Evolutionary conservation across 1,140 invertebrate species (phyloP).

Genomic region (Mercenaria mercenaria): DNA sequence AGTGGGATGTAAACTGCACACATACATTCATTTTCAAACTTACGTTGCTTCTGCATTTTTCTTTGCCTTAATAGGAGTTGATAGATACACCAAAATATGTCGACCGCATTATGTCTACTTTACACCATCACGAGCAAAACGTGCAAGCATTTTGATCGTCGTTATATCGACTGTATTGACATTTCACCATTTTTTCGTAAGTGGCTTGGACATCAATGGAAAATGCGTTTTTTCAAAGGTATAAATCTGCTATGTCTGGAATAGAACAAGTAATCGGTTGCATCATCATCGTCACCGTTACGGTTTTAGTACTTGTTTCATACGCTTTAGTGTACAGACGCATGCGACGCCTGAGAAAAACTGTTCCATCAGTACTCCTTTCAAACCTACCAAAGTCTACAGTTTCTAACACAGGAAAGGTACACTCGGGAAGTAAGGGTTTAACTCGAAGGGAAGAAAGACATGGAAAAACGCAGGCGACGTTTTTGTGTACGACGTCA

Average conservation of each 20-base stretch:
- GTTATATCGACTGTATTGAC: neutral
- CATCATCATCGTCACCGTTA: neutral
- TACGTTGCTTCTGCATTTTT: neutral
- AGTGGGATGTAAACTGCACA: neutral
- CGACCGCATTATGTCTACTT: neutral
- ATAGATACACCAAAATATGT: conserved; percentile 5
- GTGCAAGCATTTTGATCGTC: neutral
- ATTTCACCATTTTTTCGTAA: neutral
- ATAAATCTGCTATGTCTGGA: neutral
- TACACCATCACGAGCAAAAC: neutral
- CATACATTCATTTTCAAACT: conserved; percentile 1
- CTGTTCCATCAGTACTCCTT: neutral
- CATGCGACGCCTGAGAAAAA: neutral
- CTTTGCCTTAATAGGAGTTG: neutral
- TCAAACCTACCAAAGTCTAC: neutral
- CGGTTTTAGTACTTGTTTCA: neutral
- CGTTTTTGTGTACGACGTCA: too few species aligned
- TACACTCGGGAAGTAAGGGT: too few species aligned
- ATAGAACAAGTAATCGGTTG: neutral
- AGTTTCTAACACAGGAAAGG: too few species aligned
- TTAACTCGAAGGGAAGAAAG: too few species aligned
- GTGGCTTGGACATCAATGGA: neutral
- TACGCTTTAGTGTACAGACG: neutral
- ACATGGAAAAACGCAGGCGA: too few species aligned
- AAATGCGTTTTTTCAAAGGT: neutral